phyloP scores from a whole-genome alignment of 2,113 vertebrate species.

The Pyxicephalus adspersus region DNA sequence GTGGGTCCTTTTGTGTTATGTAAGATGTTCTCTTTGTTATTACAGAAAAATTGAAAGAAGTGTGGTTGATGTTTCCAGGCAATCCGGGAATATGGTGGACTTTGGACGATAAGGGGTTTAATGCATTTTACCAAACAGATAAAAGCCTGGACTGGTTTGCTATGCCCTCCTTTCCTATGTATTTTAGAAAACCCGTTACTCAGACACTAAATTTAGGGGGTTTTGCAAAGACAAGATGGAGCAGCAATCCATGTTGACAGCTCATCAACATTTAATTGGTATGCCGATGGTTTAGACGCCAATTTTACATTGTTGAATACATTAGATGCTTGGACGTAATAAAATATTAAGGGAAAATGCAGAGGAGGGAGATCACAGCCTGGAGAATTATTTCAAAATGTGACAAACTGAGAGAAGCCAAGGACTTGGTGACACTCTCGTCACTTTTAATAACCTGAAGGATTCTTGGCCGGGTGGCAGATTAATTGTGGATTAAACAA shows the following conservation, averaged over 20 bases:
- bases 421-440: not conserved
- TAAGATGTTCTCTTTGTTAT: no score
- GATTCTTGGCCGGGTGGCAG: not conserved
- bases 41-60: no score
- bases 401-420: not conserved
- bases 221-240: not conserved
- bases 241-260: not conserved
- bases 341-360: not conserved
- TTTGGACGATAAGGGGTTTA: no score
- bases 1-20: no score
- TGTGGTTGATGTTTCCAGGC: no score
- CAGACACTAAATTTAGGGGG: not conserved
- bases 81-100: no score
- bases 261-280: constrained; percentile 21
- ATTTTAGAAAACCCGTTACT: no score
- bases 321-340: constrained; percentile 20
- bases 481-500: constrained; percentile 45
- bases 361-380: not conserved
- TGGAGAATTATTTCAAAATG: not conserved
- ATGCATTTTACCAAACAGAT: no score
- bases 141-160: no score
- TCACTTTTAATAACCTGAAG: constrained; percentile 29
- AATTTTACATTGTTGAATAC: constrained; percentile 1
- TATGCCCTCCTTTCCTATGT: no score
- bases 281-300: not conserved